Evolutionary conservation across 2,797 vertebrate species (phyloP).

Genomic region (Cyprinodon diabolis): DNA sequence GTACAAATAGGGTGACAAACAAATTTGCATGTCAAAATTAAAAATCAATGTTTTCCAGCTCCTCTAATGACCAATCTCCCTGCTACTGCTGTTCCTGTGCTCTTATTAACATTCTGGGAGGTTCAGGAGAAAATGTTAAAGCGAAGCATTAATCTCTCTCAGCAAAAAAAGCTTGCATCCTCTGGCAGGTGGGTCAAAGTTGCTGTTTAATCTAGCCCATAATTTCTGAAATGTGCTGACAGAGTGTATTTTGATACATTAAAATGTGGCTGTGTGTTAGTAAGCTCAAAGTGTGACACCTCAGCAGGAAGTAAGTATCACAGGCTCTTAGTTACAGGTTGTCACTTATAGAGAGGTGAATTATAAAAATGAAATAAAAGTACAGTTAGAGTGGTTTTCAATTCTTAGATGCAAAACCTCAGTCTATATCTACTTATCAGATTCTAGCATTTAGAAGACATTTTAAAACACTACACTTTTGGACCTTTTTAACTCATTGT

Average conservation of each 20-base stretch:
- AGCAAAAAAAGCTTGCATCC: slow-evolving; percentile 83
- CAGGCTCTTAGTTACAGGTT: slow-evolving; percentile 54
- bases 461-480: background rate
- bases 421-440: background rate
- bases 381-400: background rate
- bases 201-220: slow-evolving; percentile 84
- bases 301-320: slow-evolving; percentile 70
- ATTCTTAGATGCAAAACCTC: background rate
- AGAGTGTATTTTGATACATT: slow-evolving; percentile 82
- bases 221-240: slow-evolving; percentile 84
- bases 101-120: slow-evolving; percentile 83
- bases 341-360: slow-evolving; percentile 39
- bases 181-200: slow-evolving; percentile 86
- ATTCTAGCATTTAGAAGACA: background rate
- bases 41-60: slow-evolving; percentile 84
- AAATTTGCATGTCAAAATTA: slow-evolving; percentile 84
- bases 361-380: slow-evolving; percentile 10
- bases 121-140: slow-evolving; percentile 80
- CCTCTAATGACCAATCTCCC: slow-evolving; percentile 85
- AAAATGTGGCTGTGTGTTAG: slow-evolving; percentile 76
- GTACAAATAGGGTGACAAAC: slow-evolving; percentile 79
- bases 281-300: slow-evolving; percentile 70
- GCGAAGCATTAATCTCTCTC: slow-evolving; percentile 85
- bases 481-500: background rate
- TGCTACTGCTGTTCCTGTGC: slow-evolving; percentile 69